A percentile compares a stretch with the other conserved stretches of the same genome.
Evolutionary conservation across 2,113 vertebrate species (phyloP).

Genomic region (Apeltes quadracus): DNA sequence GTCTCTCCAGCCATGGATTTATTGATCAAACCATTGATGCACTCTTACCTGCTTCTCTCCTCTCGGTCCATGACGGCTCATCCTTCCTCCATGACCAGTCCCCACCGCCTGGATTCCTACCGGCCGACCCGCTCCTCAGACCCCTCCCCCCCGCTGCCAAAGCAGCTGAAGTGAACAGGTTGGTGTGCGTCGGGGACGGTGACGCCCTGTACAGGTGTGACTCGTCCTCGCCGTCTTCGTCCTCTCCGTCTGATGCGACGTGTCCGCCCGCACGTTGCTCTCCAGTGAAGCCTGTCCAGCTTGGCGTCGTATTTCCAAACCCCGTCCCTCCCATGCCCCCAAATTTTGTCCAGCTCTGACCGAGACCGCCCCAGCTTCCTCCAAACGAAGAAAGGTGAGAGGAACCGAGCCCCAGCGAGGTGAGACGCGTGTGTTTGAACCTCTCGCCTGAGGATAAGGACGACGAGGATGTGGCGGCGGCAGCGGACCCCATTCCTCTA

Average conservation of each 20-base stretch:
- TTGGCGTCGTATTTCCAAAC: slow-evolving; percentile 58
- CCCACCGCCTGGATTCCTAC: slow-evolving; percentile 58
- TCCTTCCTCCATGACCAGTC: slow-evolving; percentile 83
- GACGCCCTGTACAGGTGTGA: slow-evolving; percentile 50
- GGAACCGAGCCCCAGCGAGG: slow-evolving; percentile 72
- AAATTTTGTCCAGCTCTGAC: slow-evolving; percentile 65
- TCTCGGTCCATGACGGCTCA: slow-evolving; percentile 79
- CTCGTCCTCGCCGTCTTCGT: slow-evolving; percentile 65
- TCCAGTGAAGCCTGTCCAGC: slow-evolving; percentile 51
- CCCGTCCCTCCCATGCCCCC: slow-evolving; percentile 46
- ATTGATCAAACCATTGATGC: slow-evolving; percentile 36
- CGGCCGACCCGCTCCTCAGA: slow-evolving; percentile 43
- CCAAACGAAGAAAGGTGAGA: slow-evolving; percentile 77
- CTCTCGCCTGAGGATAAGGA: slow-evolving; percentile 60
- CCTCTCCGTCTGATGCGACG: slow-evolving; percentile 65
- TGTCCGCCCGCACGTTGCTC: slow-evolving; percentile 32
- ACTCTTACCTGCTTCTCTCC: slow-evolving; percentile 87
- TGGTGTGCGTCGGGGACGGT: slow-evolving; percentile 84
- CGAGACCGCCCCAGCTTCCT: slow-evolving; percentile 73
- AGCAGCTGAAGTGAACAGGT: slow-evolving; percentile 91
- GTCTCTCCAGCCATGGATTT: neutral
- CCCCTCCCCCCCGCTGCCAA: slow-evolving; percentile 70
- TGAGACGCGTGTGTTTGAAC: slow-evolving; percentile 73
- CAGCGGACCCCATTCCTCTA: slow-evolving; percentile 47
- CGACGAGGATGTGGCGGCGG: slow-evolving; percentile 34